Conservation (phyloP, 2,888 invertebrate species). For the Notodonta dromedarius region DNA sequence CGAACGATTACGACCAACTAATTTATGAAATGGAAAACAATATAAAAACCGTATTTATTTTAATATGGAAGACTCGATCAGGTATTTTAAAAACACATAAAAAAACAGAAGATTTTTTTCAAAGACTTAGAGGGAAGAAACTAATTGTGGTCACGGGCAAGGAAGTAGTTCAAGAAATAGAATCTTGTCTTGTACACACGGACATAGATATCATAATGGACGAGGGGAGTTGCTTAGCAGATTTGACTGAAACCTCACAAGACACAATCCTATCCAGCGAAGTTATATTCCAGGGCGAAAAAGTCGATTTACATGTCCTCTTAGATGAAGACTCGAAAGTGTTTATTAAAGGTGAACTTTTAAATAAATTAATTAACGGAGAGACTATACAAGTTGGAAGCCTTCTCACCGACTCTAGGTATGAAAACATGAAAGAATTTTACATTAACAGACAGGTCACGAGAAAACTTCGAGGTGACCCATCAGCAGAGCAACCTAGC, state of each 20-base stretch:
- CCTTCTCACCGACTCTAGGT: slow-evolving; percentile 5
- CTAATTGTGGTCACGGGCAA: background rate
- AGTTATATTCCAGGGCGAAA: slow-evolving; percentile 11
- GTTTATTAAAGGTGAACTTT: slow-evolving; percentile 7
- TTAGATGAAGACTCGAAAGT: slow-evolving; percentile 6
- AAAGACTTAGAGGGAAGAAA: background rate
- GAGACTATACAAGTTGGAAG: slow-evolving; percentile 10
- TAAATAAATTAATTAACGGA: slow-evolving; percentile 11
- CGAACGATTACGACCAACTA: background rate
- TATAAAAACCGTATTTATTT: background rate
- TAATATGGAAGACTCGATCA: background rate
- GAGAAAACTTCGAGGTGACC: background rate
- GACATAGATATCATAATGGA: background rate
- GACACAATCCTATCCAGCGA: slow-evolving; percentile 7
- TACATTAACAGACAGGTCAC: slow-evolving; percentile 5
- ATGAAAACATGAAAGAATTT: slow-evolving; percentile 9
- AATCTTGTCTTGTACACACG: background rate
- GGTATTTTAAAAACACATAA: too few relatives aligned
- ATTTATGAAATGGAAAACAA: background rate
- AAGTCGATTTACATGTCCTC: slow-evolving; percentile 7
- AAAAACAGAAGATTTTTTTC: background rate
- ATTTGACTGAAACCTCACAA: slow-evolving; percentile 9
- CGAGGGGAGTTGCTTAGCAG: slow-evolving; percentile 4
- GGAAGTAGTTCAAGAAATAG: background rate
- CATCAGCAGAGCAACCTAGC: too few relatives aligned